phyloP scores from a whole-genome alignment of 2,113 vertebrate species.

The Thalassoma bifasciatum region DNA sequence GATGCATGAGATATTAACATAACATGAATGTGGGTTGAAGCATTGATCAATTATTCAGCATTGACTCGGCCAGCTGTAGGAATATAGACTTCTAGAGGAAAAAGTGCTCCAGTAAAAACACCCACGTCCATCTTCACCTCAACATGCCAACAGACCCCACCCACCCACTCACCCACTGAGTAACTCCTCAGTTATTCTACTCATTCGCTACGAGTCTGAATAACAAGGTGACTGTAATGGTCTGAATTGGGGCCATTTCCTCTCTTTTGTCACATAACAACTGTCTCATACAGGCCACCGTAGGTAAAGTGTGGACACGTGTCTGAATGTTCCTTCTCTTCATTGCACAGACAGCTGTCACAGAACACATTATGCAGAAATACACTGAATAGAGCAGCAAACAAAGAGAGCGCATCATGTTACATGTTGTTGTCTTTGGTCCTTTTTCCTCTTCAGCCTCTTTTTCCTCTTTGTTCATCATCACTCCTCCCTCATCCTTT shows the following conservation, averaged over 20 bases:
- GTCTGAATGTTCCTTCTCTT: neutral
- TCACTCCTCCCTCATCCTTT: neutral
- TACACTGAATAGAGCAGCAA: neutral
- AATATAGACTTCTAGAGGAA: neutral
- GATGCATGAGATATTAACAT: neutral
- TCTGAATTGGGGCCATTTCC: neutral
- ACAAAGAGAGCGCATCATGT: constrained; percentile 7
- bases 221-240: neutral
- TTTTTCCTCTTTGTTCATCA: neutral
- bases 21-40: neutral
- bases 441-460: constrained; percentile 9
- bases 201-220: neutral
- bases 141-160: neutral
- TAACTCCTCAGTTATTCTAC: neutral
- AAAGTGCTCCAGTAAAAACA: neutral
- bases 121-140: neutral
- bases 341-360: constrained; percentile 15
- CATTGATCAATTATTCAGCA: constrained; percentile 24
- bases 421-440: neutral
- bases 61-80: neutral
- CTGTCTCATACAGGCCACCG: neutral
- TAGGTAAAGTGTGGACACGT: neutral
- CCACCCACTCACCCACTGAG: neutral
- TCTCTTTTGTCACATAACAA: neutral
- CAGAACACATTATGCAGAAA: constrained; percentile 12